Evolutionary conservation across 2,113 vertebrate genomes (phyloP), one percentile per base, ranked within the genome.

Genomic region (Prietella phreatophila): DNA sequence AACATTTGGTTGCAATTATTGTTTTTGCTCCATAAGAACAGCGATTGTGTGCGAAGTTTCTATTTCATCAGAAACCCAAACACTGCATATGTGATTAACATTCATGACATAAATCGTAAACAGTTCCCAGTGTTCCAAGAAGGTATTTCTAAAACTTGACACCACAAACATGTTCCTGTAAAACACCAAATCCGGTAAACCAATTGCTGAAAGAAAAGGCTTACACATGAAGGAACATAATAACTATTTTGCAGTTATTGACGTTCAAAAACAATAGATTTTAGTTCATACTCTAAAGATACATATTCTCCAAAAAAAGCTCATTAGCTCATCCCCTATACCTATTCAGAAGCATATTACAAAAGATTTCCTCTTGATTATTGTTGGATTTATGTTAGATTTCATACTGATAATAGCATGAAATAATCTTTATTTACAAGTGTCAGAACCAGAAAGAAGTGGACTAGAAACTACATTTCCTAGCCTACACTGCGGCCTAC

Each of bases 91-190:
- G 20, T 14, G n/a, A 25, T 60, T 36, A 42, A 86, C 83, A 83
- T 78, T 58, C 47, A 30, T 61, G 42, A 84, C 3, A 17, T 14
- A 63, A 63, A 65, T 63, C n/a, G 5, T 81, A 69, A 86, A 56
- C 61, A 71, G 61, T 82, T 87, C 30, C 61, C 87, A 61, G 76
- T 61, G 63, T 88, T 82, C 58, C 65, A 53, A 69, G 33, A 76
- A 53, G n/a, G 53, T 36, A 27, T 58, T 63, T 65, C 42, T 27
- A 53, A 85, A 67, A 30, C 30, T 63, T 71, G 4, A 83, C 42
- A 25, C 55, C n/a, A 3, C 67, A 56, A 65, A 19, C 39, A 82
- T 73, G 65, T 82, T 85, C 71, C 56, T 79, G 36, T 83, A 84
- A 84, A 67, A 84, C 47, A 78, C 67, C 36, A 60, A 84, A 89